Conservation (phyloP, 1,140 invertebrate species). For the Physella acuta region DNA sequence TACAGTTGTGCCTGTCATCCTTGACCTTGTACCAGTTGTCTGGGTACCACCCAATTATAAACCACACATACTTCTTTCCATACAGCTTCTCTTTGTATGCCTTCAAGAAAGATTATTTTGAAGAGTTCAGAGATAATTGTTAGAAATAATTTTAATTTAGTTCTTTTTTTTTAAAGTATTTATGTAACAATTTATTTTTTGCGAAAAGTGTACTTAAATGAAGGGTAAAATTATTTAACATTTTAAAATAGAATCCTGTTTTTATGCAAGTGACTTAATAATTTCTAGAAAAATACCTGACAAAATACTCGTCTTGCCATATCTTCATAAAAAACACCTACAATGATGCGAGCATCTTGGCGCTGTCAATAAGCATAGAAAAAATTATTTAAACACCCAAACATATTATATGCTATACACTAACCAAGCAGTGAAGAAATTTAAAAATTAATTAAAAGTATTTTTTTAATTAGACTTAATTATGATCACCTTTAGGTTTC, state of each 20-base stretch:
- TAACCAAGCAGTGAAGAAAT: neutral
- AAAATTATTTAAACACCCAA: no score
- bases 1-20: conserved; percentile 88
- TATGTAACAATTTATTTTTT: no score
- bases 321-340: conserved; percentile 97
- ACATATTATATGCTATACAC: no score
- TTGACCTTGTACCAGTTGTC: conserved; percentile 95
- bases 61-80: conserved; percentile 97
- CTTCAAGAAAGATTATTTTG: conserved; percentile 40
- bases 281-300: no score
- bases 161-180: no score
- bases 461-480: neutral
- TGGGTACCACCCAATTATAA: conserved; percentile 99
- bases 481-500: conserved; percentile 75
- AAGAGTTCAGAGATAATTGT: no score
- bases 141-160: no score
- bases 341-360: conserved; percentile 94
- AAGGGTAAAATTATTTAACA: no score
- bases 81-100: conserved; percentile 89
- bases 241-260: no score
- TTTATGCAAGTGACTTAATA: no score
- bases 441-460: neutral
- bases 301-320: conserved; percentile 93
- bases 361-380: conserved; percentile 57
- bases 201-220: no score